Percentiles rank a stretch among this genome's conserved stretches.
Conservation (phyloP, 2,888 invertebrate genomes). For the Leucoma salicis region DNA sequence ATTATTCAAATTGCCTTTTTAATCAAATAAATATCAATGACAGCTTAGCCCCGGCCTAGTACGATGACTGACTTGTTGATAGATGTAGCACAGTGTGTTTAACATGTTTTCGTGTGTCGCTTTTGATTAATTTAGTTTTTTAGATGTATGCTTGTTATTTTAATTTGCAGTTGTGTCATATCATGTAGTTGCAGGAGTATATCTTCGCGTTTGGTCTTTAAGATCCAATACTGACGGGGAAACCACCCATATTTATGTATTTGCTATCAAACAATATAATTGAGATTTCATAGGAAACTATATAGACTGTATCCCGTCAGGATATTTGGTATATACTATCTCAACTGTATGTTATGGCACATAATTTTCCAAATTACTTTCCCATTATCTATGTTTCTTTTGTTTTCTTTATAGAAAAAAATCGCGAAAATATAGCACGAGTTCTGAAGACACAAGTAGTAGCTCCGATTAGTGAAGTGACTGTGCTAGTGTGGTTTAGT, state of each 20-base stretch:
- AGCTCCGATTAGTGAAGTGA: slow-evolving; percentile 71
- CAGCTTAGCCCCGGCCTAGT: no score
- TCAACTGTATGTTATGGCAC: slow-evolving; percentile 41
- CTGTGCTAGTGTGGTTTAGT: slow-evolving; percentile 51
- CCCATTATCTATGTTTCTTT: slow-evolving; percentile 53
- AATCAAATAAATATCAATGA: slow-evolving; percentile 20
- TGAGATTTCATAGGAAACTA: no score
- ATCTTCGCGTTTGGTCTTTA: neutral
- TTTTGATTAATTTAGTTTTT: slow-evolving; percentile 38
- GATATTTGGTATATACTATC: no score
- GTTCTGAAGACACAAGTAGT: slow-evolving; percentile 74
- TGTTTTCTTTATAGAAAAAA: slow-evolving; percentile 80
- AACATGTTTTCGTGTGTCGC: slow-evolving; percentile 62
- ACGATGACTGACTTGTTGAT: no score
- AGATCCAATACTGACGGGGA: neutral
- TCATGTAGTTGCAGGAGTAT: slow-evolving; percentile 22
- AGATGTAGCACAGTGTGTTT: slow-evolving; percentile 44
- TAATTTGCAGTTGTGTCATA: slow-evolving; percentile 47
- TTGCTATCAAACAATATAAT: no score
- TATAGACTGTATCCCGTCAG: no score
- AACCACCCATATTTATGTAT: no score
- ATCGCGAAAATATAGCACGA: slow-evolving; percentile 75
- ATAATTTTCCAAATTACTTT: slow-evolving; percentile 32
- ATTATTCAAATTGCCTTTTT: no score
- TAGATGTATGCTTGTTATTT: slow-evolving; percentile 42